Evolutionary conservation across 2,113 vertebrate species (phyloP).

Genomic region (Riparia riparia): DNA sequence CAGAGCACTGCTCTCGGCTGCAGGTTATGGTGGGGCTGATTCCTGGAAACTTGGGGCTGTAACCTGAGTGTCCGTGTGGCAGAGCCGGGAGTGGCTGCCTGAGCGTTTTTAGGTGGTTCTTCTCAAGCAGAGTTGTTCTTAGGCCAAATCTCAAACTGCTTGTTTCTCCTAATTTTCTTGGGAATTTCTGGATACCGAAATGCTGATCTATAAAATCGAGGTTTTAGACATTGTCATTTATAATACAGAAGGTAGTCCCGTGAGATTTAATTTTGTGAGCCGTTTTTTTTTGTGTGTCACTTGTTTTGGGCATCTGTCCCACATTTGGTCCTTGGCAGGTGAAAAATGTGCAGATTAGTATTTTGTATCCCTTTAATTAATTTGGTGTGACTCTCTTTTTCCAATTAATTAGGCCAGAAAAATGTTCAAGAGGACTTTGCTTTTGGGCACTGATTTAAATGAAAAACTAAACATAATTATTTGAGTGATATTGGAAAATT

Average conservation of each 20-base stretch:
- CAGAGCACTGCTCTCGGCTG: rapidly evolving
- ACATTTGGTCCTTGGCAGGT: conserved; percentile 51
- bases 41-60: background rate
- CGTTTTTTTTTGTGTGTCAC: background rate
- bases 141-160: background rate
- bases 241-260: background rate
- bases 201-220: background rate
- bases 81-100: rapidly evolving
- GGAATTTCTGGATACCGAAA: background rate
- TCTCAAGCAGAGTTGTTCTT: background rate
- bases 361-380: conserved; percentile 29
- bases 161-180: background rate
- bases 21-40: background rate
- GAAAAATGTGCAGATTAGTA: conserved; percentile 10
- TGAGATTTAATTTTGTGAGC: background rate
- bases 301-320: conserved; percentile 33
- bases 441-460: background rate
- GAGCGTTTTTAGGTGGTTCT: background rate
- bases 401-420: background rate
- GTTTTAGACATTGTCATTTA: background rate
- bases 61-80: rapidly evolving
- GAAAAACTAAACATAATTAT: background rate
- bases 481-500: background rate
- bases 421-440: background rate
- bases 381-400: background rate